A percentile compares a stretch with the other conserved stretches of the same genome.
Evolutionary conservation across 2,797 vertebrate genomes (phyloP).

Genomic region (Sylvia borin): DNA sequence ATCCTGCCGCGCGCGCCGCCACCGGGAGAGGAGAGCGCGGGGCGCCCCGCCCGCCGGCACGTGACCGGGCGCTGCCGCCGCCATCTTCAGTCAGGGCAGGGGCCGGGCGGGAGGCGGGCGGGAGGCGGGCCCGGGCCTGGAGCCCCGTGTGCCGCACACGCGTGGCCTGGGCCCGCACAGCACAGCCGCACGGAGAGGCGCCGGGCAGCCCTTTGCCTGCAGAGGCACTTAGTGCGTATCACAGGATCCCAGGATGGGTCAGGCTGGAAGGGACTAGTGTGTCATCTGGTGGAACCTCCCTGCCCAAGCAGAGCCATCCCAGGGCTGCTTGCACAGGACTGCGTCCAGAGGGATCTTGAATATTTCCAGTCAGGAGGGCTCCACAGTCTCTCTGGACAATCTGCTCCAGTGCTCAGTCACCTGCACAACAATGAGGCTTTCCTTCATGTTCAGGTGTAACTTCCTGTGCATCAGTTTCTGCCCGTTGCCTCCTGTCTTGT

Average conservation of each 20-base stretch:
- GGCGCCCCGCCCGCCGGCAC: rapidly evolving
- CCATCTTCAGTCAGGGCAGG: background rate
- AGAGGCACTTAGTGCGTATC: rapidly evolving
- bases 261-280: rapidly evolving
- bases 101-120: rapidly evolving
- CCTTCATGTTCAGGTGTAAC: background rate
- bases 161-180: rapidly evolving
- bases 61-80: background rate
- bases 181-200: rapidly evolving
- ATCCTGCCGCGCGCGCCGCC: constrained; percentile 42
- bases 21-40: background rate
- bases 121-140: rapidly evolving
- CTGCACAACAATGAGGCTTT: background rate
- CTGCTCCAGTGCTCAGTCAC: too few species aligned
- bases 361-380: too few species aligned
- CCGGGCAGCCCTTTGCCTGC: rapidly evolving
- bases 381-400: too few species aligned
- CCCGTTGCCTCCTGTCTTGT: rapidly evolving
- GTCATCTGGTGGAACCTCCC: too few species aligned
- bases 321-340: rapidly evolving
- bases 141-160: rapidly evolving
- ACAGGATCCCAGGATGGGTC: too few species aligned
- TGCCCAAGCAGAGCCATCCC: too few species aligned
- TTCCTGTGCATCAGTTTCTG: background rate
- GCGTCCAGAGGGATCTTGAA: rapidly evolving